These are phyloP conservation scores for Xiphorhynchus elegans DNA, from an alignment of 2,113 vertebrate genomes.

Conservation along the genomic window DNA sequence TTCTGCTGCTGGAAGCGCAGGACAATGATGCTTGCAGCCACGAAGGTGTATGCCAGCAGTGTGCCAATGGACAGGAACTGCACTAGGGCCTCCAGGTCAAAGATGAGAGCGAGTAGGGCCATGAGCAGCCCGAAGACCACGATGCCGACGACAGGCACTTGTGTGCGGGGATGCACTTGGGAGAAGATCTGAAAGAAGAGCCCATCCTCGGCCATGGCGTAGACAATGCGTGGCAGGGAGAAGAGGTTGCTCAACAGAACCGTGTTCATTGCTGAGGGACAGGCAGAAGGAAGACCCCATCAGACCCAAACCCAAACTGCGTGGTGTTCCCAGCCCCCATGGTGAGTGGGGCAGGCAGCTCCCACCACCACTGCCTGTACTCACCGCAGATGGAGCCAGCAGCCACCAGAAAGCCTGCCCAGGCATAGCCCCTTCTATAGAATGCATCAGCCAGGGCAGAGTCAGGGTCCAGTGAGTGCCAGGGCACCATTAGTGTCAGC, in stretches of 20 bases:
- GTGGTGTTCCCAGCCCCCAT: neutral
- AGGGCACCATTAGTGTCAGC: slow-evolving; percentile 93
- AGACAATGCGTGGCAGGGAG: slow-evolving; percentile 93
- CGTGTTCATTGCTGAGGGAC: slow-evolving; percentile 90
- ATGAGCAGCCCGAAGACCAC: slow-evolving; percentile 89
- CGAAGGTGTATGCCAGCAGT: slow-evolving; percentile 92
- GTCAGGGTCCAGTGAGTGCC: slow-evolving; percentile 89
- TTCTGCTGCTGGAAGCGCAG: slow-evolving; percentile 89
- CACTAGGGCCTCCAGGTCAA: slow-evolving; percentile 93
- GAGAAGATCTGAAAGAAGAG: slow-evolving; percentile 92
- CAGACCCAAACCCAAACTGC: neutral
- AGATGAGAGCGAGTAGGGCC: slow-evolving; percentile 86
- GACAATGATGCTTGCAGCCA: slow-evolving; percentile 88
- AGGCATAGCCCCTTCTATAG: slow-evolving; percentile 90
- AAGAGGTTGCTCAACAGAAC: slow-evolving; percentile 94
- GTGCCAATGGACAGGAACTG: slow-evolving; percentile 97
- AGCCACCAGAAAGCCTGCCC: slow-evolving; percentile 93
- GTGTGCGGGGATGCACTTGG: slow-evolving; percentile 86
- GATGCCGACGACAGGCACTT: slow-evolving; percentile 90
- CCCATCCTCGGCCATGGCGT: slow-evolving; percentile 94
- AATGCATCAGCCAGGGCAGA: slow-evolving; percentile 92
- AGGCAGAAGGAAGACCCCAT: neutral
- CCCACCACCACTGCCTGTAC: neutral
- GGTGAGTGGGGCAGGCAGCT: fast-evolving
- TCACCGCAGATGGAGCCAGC: slow-evolving; percentile 94